phyloP scores from a whole-genome alignment of 1,140 invertebrate genomes.

The Hylaeus anthracinus region DNA sequence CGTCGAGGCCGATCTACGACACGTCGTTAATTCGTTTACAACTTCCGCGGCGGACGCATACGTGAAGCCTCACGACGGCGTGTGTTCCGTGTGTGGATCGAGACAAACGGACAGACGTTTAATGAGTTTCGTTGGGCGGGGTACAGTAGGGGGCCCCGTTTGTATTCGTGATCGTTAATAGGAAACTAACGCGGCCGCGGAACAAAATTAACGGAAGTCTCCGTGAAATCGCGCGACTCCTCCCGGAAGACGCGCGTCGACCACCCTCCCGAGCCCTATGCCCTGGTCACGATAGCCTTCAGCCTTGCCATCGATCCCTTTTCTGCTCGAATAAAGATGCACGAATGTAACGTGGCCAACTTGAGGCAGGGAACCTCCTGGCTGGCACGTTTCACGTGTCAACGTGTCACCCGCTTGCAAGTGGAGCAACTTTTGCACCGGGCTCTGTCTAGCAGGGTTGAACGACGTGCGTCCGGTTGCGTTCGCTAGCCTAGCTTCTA shows the following conservation, averaged over 20 bases:
- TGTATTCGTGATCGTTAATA: conserved; percentile 72
- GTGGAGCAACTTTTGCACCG: not conserved
- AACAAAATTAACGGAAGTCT: conserved; percentile 67
- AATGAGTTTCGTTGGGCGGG: conserved; percentile 75
- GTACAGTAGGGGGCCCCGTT: conserved; percentile 2
- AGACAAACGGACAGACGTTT: conserved; percentile 76
- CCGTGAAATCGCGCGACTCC: conserved; percentile 62
- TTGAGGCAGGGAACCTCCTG: conserved; percentile 10
- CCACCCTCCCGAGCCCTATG: not conserved
- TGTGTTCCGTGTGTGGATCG: conserved; percentile 67
- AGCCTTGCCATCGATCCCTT: conserved; percentile 47
- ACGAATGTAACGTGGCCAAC: conserved; percentile 25
- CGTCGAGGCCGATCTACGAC: conserved; percentile 55
- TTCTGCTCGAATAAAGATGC: conserved; percentile 58
- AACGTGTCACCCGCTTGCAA: conserved; percentile 54
- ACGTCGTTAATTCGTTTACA: conserved; percentile 73
- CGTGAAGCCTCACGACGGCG: conserved; percentile 34
- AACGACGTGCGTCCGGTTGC: conserved; percentile 34
- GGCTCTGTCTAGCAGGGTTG: not conserved
- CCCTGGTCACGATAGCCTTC: conserved; percentile 51
- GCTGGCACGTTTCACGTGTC: conserved; percentile 62
- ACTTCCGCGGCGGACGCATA: conserved; percentile 61
- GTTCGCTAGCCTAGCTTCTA: not conserved
- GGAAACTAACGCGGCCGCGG: conserved; percentile 50
- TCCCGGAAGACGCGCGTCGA: conserved; percentile 51